Base-by-base conservation (phyloP, 64 coral and sea anemone species). In the Actinia tenebrosa region DNA sequence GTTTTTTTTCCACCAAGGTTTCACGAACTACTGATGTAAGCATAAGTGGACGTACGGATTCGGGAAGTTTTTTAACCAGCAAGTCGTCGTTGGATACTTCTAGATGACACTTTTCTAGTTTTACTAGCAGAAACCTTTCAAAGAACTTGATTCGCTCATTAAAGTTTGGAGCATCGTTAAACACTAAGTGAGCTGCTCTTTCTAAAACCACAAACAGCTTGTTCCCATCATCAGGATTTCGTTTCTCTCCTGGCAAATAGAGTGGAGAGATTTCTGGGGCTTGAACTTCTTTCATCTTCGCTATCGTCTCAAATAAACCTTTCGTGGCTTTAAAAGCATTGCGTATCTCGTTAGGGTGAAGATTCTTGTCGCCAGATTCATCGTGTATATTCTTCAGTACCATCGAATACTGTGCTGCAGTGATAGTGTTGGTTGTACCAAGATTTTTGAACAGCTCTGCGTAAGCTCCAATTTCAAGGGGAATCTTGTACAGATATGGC, bases 91-190 rank as follows among this genome's bases (percentile, higher is more conserved):
- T 89, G 61, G 45, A 55, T 20, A 79, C 69, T 17, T 47, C 43
- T 16, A 89, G 62, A 14, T 4, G 55, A 82, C 89, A 92, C 10
- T 83, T 43, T 45, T 30, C 68, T 0, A 92, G 78, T 58, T 92
- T 89, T 50, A 95, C 87, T 22, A 92, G 63, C 26, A 92, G 60
- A 3, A 89, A 44, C 56, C 45, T 30, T 0, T 95, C 68, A 22
- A 95, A 78, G 18, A 30, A 44, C 37, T 81, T 52, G 26, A 95
- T 25, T 27, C 94, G 61, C 7, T 86, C 68, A 56, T 80, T 90
- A 78, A 92, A 92, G n/a, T 83, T 20, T 0, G 94, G 90, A 6
- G 94, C 83, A 77, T 95, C 90, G 66, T 89, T 81, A 64, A 86
- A 92, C 3, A 95, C n/a, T 11, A 92, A 22, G 16, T 92, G 53